phyloP scores from a whole-genome alignment of 2,797 vertebrate species.

The Megaceryle alcyon region DNA sequence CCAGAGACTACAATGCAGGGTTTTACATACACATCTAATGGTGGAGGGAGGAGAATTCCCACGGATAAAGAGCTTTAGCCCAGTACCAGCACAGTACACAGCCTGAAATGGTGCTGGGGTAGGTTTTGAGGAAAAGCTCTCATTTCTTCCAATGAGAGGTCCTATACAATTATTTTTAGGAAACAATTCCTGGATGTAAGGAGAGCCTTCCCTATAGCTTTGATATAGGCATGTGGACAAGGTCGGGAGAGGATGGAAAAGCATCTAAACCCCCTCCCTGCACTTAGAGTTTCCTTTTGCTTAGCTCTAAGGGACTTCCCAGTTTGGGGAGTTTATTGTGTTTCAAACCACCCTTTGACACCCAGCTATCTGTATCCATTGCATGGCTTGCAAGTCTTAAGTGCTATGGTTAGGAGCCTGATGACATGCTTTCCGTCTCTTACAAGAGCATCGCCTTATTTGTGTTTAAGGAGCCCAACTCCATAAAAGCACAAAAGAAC shows the following conservation, averaged over 20 bases:
- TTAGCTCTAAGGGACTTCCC: background rate
- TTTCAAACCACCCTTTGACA: background rate
- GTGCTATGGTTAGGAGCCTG: background rate
- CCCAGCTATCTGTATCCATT: background rate
- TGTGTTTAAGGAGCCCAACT: background rate
- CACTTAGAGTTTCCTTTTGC: background rate
- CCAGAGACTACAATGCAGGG: constrained; percentile 54
- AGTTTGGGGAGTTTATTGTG: background rate
- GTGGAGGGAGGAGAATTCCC: constrained; percentile 60
- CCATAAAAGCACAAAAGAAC: background rate
- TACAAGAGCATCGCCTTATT: background rate
- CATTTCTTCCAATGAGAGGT: background rate
- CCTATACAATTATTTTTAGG: background rate
- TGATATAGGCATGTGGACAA: background rate
- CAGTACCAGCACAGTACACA: background rate
- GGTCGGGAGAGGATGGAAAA: background rate
- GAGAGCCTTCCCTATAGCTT: background rate
- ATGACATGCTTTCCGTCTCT: background rate
- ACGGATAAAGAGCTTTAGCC: constrained; percentile 31
- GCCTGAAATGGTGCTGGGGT: constrained; percentile 33
- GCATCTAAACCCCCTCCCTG: background rate
- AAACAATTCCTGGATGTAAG: background rate
- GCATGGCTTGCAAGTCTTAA: background rate
- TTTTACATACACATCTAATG: constrained; percentile 45
- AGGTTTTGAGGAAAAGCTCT: constrained; percentile 16